Evolutionary conservation across 2,113 vertebrate species (phyloP).

Genomic region (Myotis lucifugus): DNA sequence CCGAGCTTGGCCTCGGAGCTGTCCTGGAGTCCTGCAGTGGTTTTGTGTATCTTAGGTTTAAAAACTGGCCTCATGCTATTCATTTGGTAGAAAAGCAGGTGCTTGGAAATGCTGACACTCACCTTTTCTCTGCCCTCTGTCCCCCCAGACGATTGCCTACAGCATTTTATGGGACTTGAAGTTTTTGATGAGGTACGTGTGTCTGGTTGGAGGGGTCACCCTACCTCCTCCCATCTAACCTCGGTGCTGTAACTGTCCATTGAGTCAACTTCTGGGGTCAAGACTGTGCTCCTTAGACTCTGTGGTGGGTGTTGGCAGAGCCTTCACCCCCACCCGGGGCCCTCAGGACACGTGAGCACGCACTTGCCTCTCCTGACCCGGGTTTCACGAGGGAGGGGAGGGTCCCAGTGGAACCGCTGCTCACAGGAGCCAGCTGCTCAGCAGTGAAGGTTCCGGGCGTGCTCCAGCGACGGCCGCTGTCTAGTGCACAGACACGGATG

Average conservation of each 20-base stretch:
- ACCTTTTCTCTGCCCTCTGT: not conserved
- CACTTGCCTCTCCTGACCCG: fast-evolving
- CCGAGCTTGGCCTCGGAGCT: too few species aligned
- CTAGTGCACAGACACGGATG: fast-evolving
- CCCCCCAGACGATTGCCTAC: slow-evolving; percentile 94
- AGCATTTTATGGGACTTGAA: slow-evolving; percentile 99
- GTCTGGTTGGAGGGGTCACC: fast-evolving
- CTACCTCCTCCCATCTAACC: fast-evolving
- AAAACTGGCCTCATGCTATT: fast-evolving
- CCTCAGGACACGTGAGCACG: not conserved
- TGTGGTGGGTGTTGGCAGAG: not conserved
- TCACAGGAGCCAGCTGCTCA: not conserved
- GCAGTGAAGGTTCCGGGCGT: fast-evolving
- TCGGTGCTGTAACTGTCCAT: fast-evolving
- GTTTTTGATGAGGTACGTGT: slow-evolving; percentile 97
- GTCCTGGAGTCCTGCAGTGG: fast-evolving
- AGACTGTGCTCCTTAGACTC: not conserved
- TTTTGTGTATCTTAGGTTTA: not conserved
- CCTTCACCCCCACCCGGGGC: fast-evolving
- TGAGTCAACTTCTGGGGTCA: not conserved
- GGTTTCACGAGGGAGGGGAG: fast-evolving
- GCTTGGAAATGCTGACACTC: not conserved
- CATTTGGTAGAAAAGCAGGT: too few species aligned
- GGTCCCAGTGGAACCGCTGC: fast-evolving
- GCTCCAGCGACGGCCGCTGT: fast-evolving